phyloP scores from a whole-genome alignment of 2,113 vertebrate species.

The Colius striatus region DNA sequence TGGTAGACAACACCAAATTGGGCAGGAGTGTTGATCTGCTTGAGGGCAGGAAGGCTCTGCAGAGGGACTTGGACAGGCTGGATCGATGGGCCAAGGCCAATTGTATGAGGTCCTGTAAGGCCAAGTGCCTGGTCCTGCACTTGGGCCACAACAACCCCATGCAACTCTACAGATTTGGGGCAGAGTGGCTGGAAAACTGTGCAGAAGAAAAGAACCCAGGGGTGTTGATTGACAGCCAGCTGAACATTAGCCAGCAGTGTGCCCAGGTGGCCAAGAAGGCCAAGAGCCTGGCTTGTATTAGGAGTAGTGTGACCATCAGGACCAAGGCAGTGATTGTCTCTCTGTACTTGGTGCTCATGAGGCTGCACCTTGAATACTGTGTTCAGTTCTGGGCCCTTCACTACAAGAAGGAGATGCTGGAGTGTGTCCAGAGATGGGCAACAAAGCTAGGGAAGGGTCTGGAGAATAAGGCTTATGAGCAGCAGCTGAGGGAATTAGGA shows the following conservation, averaged over 20 bases:
- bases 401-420: background rate
- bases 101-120: rapidly evolving
- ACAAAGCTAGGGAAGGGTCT: background rate
- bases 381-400: background rate
- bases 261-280: background rate
- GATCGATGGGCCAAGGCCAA: rapidly evolving
- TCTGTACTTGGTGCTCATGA: background rate
- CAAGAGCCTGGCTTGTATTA: background rate
- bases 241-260: background rate
- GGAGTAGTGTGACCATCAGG: background rate
- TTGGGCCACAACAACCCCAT: background rate
- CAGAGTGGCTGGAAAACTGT: background rate
- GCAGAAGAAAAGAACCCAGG: background rate
- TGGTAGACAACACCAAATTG: background rate
- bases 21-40: background rate
- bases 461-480: background rate
- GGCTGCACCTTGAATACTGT: rapidly evolving
- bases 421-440: background rate
- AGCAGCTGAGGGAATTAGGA: rapidly evolving
- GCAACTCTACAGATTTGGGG: rapidly evolving
- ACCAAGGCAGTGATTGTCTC: rapidly evolving
- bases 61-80: background rate
- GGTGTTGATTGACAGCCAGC: rapidly evolving
- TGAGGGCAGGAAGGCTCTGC: background rate
- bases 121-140: rapidly evolving